Percentiles rank a stretch among this genome's conserved stretches.
These are phyloP conservation scores for Odontocerum albicorne DNA, from an alignment of 2,888 invertebrate species.

Conservation along the genomic window DNA sequence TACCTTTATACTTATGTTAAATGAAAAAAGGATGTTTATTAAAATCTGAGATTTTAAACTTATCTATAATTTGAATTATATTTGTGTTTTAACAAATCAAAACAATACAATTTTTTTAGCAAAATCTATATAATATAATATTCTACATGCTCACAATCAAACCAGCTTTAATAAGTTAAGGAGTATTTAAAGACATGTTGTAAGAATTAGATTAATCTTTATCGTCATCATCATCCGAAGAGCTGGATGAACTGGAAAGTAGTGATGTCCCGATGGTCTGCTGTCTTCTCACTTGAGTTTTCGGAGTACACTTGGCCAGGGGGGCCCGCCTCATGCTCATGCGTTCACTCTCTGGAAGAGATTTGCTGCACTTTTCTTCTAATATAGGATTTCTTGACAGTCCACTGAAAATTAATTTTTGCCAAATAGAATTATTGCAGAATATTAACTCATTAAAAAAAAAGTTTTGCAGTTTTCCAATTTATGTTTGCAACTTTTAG, in stretches of 20 bases:
- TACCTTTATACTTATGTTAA: too few relatives aligned
- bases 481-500: too few relatives aligned
- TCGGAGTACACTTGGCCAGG: conserved; percentile 59
- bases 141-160: too few relatives aligned
- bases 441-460: conserved; percentile 2
- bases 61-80: too few relatives aligned
- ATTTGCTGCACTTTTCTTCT: conserved; percentile 68
- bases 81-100: too few relatives aligned
- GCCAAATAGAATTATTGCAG: background rate
- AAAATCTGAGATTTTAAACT: too few relatives aligned
- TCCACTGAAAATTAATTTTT: conserved; percentile 53
- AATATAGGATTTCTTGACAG: conserved; percentile 69
- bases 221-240: conserved; percentile 42
- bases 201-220: too few relatives aligned
- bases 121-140: too few relatives aligned
- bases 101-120: too few relatives aligned
- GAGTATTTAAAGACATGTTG: too few relatives aligned
- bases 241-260: conserved; percentile 64
- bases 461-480: conserved; percentile 12
- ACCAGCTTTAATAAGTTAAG: too few relatives aligned
- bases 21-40: too few relatives aligned
- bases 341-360: conserved; percentile 61
- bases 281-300: conserved; percentile 62
- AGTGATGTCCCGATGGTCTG: conserved; percentile 63
- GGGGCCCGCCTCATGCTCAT: conserved; percentile 56